These are phyloP conservation scores for Globodera rostochiensis DNA, from an alignment of 1,140 invertebrate species.

Conservation along the genomic window DNA sequence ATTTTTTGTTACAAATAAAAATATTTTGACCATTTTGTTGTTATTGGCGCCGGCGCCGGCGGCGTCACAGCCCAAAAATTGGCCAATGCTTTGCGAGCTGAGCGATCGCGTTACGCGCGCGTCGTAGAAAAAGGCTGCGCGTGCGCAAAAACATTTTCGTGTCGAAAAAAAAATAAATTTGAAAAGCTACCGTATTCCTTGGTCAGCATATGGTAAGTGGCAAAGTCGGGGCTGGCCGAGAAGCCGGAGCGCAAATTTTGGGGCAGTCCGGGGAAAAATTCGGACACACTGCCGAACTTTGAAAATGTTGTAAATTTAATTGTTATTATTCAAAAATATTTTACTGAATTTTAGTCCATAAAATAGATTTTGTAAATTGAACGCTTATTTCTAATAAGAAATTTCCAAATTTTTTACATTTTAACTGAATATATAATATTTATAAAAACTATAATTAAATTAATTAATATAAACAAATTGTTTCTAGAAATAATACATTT, in stretches of 20 bases:
- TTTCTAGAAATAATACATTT: neutral
- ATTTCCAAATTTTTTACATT: too few relatives aligned
- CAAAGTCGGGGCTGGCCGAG: constrained; percentile 20
- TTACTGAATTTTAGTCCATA: too few relatives aligned
- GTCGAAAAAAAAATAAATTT: neutral
- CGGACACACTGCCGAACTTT: constrained; percentile 12
- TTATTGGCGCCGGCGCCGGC: neutral
- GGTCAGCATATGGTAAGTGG: constrained; percentile 33
- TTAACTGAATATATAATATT: too few relatives aligned
- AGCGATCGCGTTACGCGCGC: constrained; percentile 15
- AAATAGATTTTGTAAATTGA: too few relatives aligned
- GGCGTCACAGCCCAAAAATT: constrained; percentile 32
- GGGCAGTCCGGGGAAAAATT: constrained; percentile 41
- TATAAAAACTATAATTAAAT: constrained; percentile 9
- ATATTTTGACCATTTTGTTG: too few relatives aligned
- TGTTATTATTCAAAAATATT: too few relatives aligned
- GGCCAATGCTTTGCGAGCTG: constrained; percentile 22
- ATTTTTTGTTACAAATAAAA: too few relatives aligned
- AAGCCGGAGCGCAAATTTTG: constrained; percentile 43
- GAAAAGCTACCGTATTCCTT: neutral
- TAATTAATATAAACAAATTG: neutral
- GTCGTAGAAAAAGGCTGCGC: constrained; percentile 28
- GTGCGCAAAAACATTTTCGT: neutral
- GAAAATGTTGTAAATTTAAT: too few relatives aligned
- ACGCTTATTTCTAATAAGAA: too few relatives aligned